These are phyloP conservation scores for Mormyrus hasselquistii DNA, from an alignment of 2,797 vertebrate species.

Conservation along the genomic window DNA sequence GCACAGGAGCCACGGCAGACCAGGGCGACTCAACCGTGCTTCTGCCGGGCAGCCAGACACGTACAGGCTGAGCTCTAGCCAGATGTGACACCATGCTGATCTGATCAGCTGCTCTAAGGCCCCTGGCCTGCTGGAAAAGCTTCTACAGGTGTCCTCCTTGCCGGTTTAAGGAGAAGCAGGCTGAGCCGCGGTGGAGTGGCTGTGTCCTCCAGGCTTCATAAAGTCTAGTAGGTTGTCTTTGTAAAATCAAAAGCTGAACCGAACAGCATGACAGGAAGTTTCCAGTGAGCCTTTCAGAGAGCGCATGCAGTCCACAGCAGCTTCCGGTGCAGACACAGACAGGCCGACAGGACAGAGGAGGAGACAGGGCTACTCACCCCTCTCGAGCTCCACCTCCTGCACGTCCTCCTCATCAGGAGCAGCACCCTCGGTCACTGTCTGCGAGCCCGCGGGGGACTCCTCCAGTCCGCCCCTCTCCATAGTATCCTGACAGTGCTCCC, in stretches of 20 bases:
- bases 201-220: background rate
- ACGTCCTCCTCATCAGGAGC: background rate
- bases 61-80: too few species aligned
- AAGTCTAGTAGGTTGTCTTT: background rate
- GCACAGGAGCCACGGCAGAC: background rate
- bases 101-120: background rate
- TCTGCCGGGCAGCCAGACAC: background rate
- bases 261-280: background rate
- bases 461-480: constrained; percentile 31
- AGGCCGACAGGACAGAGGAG: constrained; percentile 29
- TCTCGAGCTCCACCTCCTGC: constrained; percentile 45
- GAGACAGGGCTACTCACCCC: constrained; percentile 52
- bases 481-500: constrained; percentile 34
- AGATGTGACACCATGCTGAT: background rate
- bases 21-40: background rate
- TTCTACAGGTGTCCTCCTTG: background rate
- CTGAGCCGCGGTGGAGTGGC: background rate
- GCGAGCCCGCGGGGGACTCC: constrained; percentile 39
- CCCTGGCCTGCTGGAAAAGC: background rate
- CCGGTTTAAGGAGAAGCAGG: background rate
- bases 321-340: background rate
- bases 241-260: background rate
- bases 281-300: background rate
- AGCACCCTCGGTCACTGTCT: constrained; percentile 31
- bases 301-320: constrained; percentile 36